Evolutionary conservation across 35 echinoderm and acorn worm genomes (phyloP).

Genomic region (Amphiura filiformis): DNA sequence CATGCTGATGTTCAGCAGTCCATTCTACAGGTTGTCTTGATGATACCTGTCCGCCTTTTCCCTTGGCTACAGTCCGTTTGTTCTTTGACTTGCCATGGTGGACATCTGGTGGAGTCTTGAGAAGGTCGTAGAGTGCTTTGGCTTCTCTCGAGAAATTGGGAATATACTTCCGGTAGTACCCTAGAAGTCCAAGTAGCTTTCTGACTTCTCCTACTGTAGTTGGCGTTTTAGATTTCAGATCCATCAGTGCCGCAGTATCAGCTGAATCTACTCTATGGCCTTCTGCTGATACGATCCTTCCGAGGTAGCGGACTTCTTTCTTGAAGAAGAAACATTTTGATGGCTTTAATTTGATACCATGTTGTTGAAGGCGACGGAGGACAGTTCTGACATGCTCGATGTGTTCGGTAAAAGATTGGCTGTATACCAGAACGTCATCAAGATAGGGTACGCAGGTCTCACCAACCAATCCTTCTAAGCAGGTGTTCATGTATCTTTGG

Average conservation of each 20-base stretch:
- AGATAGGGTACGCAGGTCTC: conserved; percentile 27
- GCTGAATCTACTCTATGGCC: conserved; percentile 29
- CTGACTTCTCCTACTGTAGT: conserved; percentile 13
- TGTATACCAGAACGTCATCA: conserved; percentile 26
- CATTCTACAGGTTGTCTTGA: conserved; percentile 27
- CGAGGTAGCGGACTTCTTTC: conserved; percentile 35
- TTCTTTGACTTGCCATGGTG: neutral
- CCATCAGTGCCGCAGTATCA: neutral
- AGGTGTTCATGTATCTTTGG: conserved; percentile 19
- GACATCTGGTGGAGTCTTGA: neutral
- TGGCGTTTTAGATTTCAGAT: conserved; percentile 9
- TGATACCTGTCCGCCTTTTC: neutral
- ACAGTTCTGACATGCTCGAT: conserved; percentile 18
- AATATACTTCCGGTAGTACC: conserved; percentile 32
- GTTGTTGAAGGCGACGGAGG: conserved; percentile 13
- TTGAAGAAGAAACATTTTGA: conserved; percentile 43
- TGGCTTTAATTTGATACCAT: conserved; percentile 44
- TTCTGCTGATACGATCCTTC: conserved; percentile 5
- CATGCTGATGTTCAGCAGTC: conserved; percentile 2
- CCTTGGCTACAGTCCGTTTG: neutral
- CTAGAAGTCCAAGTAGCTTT: conserved; percentile 19
- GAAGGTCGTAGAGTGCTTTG: conserved; percentile 1
- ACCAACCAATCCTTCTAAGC: conserved; percentile 23
- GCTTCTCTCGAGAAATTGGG: neutral
- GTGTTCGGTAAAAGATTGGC: conserved; percentile 21